Conservation (phyloP, 2,797 vertebrate species). For the Okamejei kenojei region DNA sequence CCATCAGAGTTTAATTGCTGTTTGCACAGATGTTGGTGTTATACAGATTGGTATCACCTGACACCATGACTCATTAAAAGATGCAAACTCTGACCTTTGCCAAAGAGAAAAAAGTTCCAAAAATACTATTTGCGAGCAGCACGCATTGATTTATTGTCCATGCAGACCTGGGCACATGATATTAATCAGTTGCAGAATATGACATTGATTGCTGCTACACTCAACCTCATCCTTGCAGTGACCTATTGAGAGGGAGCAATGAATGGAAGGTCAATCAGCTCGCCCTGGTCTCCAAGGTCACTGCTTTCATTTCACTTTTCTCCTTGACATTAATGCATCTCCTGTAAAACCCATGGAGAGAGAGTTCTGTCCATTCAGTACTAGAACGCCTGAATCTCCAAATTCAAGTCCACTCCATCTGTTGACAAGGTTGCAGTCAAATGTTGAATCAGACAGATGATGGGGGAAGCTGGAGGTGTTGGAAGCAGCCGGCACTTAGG, state of each 20-base stretch:
- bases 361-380: neutral
- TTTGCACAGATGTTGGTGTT: slow-evolving; percentile 32
- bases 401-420: neutral
- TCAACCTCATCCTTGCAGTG: neutral
- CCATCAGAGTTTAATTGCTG: neutral
- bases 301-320: neutral
- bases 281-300: neutral
- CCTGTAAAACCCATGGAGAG: neutral
- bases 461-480: neutral
- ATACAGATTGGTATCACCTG: neutral
- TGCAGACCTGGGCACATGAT: neutral
- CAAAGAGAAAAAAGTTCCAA: slow-evolving; percentile 29
- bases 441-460: neutral
- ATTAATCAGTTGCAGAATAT: neutral
- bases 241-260: neutral
- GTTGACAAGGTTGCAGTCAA: neutral
- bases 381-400: neutral
- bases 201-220: neutral
- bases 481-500: no score
- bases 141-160: neutral
- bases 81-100: neutral
- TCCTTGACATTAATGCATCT: neutral
- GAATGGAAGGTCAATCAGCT: neutral
- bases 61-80: slow-evolving; percentile 14
- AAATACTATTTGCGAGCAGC: neutral